Base-by-base conservation (phyloP, 2,113 vertebrate species). In the Anhinga rufa region DNA sequence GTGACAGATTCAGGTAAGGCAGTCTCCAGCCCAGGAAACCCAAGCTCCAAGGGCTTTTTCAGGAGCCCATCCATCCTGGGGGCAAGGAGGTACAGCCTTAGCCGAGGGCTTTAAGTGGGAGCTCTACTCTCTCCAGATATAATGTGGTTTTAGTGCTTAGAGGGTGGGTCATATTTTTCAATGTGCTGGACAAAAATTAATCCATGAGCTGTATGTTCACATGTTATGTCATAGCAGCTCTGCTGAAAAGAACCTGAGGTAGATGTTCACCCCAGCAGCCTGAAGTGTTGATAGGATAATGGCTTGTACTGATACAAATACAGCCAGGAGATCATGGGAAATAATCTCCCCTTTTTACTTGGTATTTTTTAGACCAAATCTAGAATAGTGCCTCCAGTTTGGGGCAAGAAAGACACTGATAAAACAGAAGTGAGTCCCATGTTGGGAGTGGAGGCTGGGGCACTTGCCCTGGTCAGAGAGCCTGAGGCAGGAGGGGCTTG, bases 1-100 rank as follows among this genome's bases (percentile, higher is more conserved):
- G 31, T 94, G 97, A 95, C 92, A 95, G 94, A 90, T 95, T 96
- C 62, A 77, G 96, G 86, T 95, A 20, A 95, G 68, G 24, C 24
- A 65, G 9, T 15, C 16, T 80, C 82, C 86, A 88, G 49, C 42
- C 69, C 25, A 36, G 52, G 65, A 93, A 91, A 80, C 36, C 48
- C 57, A n/a, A 82, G 22, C 25, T 9, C 14, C 3, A 2, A n/a
- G 8, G 17, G 17, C 3, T 78, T 85, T 88, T 19, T 38, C 66
- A 72, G 86, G 46, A 79, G 7, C 7, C 4, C 19, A 17, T 57
- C 9, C 5, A 4, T 29, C 26, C 62, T 51, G 46, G 4, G 15
- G 29, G 9, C 24, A 38, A 88, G 62, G 22, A 88, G 9, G 12
- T 57, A 8, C 34, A 91, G 31, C 36, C 11, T 76, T 52, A 77